phyloP scores from a whole-genome alignment of 92 coral and sea anemone genomes.

The Parazoanthus swiftii region DNA sequence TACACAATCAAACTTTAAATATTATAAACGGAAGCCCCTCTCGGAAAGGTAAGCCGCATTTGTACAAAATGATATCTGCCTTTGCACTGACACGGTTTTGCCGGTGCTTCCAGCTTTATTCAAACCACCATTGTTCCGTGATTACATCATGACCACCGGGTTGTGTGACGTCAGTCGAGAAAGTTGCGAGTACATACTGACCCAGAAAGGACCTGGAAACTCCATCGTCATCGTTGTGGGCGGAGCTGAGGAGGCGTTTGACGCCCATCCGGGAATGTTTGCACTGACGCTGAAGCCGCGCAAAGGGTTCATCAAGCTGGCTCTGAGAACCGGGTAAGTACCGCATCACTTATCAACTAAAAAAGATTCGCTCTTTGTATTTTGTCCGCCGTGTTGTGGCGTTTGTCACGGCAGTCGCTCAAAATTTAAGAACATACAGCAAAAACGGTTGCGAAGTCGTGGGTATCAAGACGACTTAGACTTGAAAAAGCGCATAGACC shows the following conservation, averaged over 20 bases:
- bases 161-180: slow-evolving; percentile 95
- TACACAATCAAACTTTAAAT: no score
- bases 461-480: background rate
- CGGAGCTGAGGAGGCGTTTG: slow-evolving; percentile 96
- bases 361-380: background rate
- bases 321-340: slow-evolving; percentile 90
- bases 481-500: no score
- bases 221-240: slow-evolving; percentile 97
- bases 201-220: slow-evolving; percentile 89
- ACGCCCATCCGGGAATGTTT: slow-evolving; percentile 94
- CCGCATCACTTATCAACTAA: background rate
- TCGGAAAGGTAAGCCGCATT: background rate
- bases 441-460: background rate
- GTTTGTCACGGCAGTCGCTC: no score
- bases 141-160: slow-evolving; percentile 95
- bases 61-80: background rate
- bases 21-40: no score
- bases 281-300: slow-evolving; percentile 72
- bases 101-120: slow-evolving; percentile 68
- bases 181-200: slow-evolving; percentile 91
- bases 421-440: background rate
- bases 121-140: slow-evolving; percentile 96
- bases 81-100: background rate
- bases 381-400: background rate
- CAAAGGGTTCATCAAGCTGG: slow-evolving; percentile 94